phyloP scores from a whole-genome alignment of 1,140 invertebrate species.

The Macrosteles quadrilineatus region DNA sequence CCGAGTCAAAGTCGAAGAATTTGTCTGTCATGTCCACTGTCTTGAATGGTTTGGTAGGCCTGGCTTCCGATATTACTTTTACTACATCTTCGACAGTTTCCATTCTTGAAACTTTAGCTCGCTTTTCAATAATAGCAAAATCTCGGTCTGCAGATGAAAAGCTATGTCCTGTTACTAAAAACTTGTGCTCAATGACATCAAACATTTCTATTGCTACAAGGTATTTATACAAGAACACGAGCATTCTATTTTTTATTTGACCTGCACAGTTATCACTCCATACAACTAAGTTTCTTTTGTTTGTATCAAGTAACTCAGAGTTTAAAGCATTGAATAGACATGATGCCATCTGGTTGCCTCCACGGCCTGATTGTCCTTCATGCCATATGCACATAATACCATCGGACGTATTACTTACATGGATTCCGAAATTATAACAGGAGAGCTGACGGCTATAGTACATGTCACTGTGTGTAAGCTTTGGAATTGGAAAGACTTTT shows the following conservation, averaged over 20 bases:
- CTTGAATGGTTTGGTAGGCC: slow-evolving; percentile 30
- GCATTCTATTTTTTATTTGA: slow-evolving; percentile 40
- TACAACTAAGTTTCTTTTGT: slow-evolving; percentile 30
- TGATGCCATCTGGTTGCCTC: slow-evolving; percentile 32
- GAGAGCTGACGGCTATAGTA: slow-evolving; percentile 39
- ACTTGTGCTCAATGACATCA: slow-evolving; percentile 35
- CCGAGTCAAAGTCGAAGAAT: slow-evolving; percentile 15
- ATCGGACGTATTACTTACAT: slow-evolving; percentile 31
- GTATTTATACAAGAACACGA: slow-evolving; percentile 35
- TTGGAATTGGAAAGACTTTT: slow-evolving; percentile 38
- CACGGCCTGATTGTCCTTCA: slow-evolving; percentile 33
- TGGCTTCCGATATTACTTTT: slow-evolving; percentile 27
- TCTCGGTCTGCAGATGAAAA: slow-evolving; percentile 35
- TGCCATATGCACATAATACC: slow-evolving; percentile 40
- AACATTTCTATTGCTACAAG: slow-evolving; percentile 29
- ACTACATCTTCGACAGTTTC: slow-evolving; percentile 29
- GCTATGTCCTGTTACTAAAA: slow-evolving; percentile 36
- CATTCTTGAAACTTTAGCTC: slow-evolving; percentile 28
- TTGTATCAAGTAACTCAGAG: neutral
- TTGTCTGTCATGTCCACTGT: neutral
- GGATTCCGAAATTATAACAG: slow-evolving; percentile 35
- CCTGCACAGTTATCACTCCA: slow-evolving; percentile 40
- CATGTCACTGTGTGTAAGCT: slow-evolving; percentile 39
- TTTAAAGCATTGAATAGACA: slow-evolving; percentile 29
- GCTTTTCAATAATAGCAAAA: slow-evolving; percentile 28